Conservation (phyloP, 1,140 invertebrate genomes). For the Apocrypta bakeri region DNA sequence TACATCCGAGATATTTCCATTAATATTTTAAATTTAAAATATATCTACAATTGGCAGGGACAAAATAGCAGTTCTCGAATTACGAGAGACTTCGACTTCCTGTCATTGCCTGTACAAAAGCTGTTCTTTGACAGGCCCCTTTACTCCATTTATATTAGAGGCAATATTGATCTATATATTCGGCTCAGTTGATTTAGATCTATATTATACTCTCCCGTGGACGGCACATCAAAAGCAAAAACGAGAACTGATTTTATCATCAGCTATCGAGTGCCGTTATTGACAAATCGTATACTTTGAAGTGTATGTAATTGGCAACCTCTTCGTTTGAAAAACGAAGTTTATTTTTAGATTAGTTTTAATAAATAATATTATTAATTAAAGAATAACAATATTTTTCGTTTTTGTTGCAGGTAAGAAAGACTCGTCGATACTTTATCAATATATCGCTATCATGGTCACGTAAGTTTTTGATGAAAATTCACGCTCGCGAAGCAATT, state of each 20-base stretch:
- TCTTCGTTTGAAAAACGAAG: too few relatives aligned
- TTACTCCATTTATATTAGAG: too few relatives aligned
- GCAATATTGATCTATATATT: too few relatives aligned
- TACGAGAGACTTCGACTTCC: not conserved
- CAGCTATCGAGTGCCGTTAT: not conserved
- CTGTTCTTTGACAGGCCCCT: too few relatives aligned
- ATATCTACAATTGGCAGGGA: too few relatives aligned
- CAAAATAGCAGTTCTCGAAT: too few relatives aligned
- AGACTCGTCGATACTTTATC: not conserved
- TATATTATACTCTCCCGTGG: too few relatives aligned
- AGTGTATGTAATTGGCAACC: not conserved
- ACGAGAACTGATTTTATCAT: not conserved
- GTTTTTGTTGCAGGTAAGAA: not conserved
- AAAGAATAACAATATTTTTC: not conserved
- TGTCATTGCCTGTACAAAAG: not conserved
- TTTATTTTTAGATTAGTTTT: too few relatives aligned
- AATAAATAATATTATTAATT: too few relatives aligned
- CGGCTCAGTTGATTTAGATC: too few relatives aligned
- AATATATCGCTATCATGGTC: not conserved
- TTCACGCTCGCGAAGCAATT: not conserved
- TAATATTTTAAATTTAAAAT: too few relatives aligned
- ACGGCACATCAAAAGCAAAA: not conserved
- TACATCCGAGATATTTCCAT: too few relatives aligned
- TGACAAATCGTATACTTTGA: not conserved
- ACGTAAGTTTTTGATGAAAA: slow-evolving; percentile 16